A percentile compares a stretch with the other conserved stretches of the same genome.
phyloP scores from a whole-genome alignment of 2,888 invertebrate genomes.

The Volucella bombylans region DNA sequence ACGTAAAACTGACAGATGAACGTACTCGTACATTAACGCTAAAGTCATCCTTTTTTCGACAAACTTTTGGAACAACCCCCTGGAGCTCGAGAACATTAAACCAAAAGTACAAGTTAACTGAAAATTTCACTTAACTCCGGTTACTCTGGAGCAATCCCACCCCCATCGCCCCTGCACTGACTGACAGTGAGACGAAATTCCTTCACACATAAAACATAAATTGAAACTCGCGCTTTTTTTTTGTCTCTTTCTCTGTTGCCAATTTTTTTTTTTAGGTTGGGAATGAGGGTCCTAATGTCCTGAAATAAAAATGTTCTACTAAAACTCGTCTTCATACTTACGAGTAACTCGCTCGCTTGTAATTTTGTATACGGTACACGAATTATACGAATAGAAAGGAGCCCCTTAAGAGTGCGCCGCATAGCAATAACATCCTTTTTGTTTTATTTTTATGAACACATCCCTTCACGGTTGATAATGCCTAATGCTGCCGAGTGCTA shows the following conservation, averaged over 20 bases:
- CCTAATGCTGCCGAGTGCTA: constrained; percentile 31
- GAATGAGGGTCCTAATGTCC: constrained; percentile 31
- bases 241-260: constrained; percentile 19
- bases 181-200: constrained; percentile 38
- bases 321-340: constrained; percentile 6
- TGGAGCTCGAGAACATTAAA: constrained; percentile 23
- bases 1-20: constrained; percentile 31
- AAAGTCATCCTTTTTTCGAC: constrained; percentile 44
- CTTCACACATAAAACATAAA: constrained; percentile 61
- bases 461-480: constrained; percentile 27
- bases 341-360: neutral
- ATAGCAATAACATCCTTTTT: constrained; percentile 19
- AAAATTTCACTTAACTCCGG: constrained; percentile 62
- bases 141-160: neutral
- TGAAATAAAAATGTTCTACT: constrained; percentile 61
- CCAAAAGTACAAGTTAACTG: constrained; percentile 59
- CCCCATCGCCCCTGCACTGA: constrained; percentile 16
- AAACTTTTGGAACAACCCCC: constrained; percentile 26
- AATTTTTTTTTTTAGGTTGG: neutral
- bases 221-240: constrained; percentile 53
- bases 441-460: constrained; percentile 42
- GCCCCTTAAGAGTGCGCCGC: constrained; percentile 35
- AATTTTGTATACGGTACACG: constrained; percentile 59
- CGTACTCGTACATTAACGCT: constrained; percentile 35
- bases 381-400: constrained; percentile 29